Evolutionary conservation across 2,113 vertebrate species (phyloP).

Genomic region (Cranoglanis bouderius): DNA sequence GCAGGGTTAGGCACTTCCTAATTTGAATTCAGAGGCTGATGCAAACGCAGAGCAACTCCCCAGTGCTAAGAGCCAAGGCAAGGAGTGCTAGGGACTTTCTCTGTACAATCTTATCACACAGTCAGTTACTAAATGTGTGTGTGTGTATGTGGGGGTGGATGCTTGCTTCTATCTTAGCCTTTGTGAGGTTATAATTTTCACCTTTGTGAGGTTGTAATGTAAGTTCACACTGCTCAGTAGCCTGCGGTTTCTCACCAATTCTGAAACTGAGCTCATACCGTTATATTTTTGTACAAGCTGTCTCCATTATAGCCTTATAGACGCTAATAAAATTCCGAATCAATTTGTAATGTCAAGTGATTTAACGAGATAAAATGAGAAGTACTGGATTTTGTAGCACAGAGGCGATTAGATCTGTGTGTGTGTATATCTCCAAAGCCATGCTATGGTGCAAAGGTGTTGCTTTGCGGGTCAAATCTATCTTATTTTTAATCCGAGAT

Average conservation of each 20-base stretch:
- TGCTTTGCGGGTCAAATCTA: background rate
- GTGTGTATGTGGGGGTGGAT: background rate
- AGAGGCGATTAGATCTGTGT: background rate
- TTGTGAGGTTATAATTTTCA: background rate
- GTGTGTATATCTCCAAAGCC: background rate
- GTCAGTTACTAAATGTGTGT: background rate
- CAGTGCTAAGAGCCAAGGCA: background rate
- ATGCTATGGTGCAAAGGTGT: background rate
- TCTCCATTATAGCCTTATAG: too few relatives aligned
- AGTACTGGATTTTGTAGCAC: background rate
- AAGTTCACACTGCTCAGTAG: background rate
- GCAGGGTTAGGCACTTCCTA: slow-evolving; percentile 17
- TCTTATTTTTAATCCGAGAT: slow-evolving; percentile 28
- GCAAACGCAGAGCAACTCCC: slow-evolving; percentile 19
- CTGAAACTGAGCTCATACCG: background rate
- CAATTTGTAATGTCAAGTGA: too few relatives aligned
- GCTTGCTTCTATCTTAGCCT: background rate
- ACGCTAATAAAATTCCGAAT: background rate
- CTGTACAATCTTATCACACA: background rate
- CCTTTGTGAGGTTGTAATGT: background rate
- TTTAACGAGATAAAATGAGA: background rate
- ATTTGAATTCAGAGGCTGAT: slow-evolving; percentile 38
- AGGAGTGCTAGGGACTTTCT: slow-evolving; percentile 27
- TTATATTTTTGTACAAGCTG: background rate
- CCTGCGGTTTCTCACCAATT: background rate